Conservation (phyloP, 2,888 invertebrate genomes). For the Selenia dentaria region DNA sequence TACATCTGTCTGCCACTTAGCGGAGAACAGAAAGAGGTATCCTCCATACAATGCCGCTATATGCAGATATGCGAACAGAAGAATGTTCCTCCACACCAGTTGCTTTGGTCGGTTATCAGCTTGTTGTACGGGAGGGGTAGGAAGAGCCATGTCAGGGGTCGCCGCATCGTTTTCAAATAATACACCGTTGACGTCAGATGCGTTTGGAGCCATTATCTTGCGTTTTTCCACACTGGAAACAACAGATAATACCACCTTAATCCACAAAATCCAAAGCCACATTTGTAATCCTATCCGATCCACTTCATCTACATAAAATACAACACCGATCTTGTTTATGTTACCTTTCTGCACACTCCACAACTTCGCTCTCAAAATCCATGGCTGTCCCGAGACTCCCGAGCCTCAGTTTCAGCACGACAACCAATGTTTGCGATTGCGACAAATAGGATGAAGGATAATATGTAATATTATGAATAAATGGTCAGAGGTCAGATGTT, state of each 20-base stretch:
- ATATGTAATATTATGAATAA: no score
- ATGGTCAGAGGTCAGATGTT: no score
- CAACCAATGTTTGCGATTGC: no score
- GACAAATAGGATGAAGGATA: no score
- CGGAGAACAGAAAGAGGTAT: constrained; percentile 89
- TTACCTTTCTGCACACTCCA: constrained; percentile 40
- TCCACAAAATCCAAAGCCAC: no score
- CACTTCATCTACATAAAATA: no score
- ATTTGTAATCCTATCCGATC: no score
- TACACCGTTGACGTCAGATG: constrained; percentile 70
- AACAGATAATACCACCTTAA: no score
- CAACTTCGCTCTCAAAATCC: constrained; percentile 43
- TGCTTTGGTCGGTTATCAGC: constrained; percentile 84
- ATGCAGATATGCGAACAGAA: constrained; percentile 91
- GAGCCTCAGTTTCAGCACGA: no score
- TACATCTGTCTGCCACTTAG: constrained; percentile 88
- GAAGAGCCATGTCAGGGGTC: constrained; percentile 72
- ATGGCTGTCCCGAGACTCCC: no score
- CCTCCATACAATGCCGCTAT: constrained; percentile 90
- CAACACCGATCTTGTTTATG: no score
- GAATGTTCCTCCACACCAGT: constrained; percentile 93
- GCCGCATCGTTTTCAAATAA: constrained; percentile 76
- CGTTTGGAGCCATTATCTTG: constrained; percentile 72
- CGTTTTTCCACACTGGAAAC: constrained; percentile 38
- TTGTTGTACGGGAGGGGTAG: constrained; percentile 61